Base-by-base conservation (phyloP, 2,888 invertebrate species). In the Caenorhabditis sp. region DNA sequence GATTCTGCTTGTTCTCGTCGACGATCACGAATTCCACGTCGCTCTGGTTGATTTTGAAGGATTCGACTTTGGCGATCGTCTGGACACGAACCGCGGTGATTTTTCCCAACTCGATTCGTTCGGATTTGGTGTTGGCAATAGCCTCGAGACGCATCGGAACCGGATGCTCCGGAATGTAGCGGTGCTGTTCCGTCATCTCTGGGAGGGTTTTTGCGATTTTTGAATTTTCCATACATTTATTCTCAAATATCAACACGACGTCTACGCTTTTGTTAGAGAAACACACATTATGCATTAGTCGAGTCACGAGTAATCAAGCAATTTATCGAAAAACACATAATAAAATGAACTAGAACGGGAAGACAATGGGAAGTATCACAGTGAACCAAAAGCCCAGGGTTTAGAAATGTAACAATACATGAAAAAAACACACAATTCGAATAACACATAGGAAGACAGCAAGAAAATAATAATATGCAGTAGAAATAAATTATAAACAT, bases 151-250 rank as follows among this genome's bases (percentile, higher is more conserved):
- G n/a, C 58, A 76, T 2, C 8, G 75, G 59, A 3, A 76, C 68
- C 16, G 75, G 44, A 14, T 76, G 75, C n/a, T 76, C 75, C n/a
- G 75, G 75, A 28, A 68, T 56, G 19, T 26, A 49, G 8, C 47
- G 64, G 12, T 41, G n/a, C 0, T 28, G 12, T 26, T 38, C 59
- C 6, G 58, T n/a, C 73, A 73, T 73, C 12, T 38, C 38, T 38
- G 38, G 38, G 12, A 12, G 38, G 38, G 10, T 47, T 47, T 16
- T 31, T 31, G 7, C 31, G 31, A 31, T 31, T 31, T 31, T 31
- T 31, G 31, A 31, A 31, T 31, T 31, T 31, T 31, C n/a, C 31
- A 31, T 31, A 31, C 7, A 31, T 31, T 31, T 31, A n/a, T n/a
- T n/a, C n/a, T n/a, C n/a, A 31, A 31, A 31, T 31, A 31, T 6